These are phyloP conservation scores for Callosobruchus maculatus DNA, from an alignment of 2,888 invertebrate genomes.

Conservation along the genomic window DNA sequence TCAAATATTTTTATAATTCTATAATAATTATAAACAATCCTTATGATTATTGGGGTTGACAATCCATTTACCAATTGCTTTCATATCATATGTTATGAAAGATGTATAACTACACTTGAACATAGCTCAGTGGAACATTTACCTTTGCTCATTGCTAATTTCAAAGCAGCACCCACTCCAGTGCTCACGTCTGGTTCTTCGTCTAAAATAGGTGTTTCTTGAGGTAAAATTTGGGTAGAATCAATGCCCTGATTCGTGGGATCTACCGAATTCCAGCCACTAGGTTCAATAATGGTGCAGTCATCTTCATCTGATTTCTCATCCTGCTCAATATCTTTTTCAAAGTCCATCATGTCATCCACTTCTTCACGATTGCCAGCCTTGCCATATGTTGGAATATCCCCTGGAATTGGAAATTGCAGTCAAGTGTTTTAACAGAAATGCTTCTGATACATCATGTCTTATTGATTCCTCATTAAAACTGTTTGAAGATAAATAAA, in stretches of 20 bases:
- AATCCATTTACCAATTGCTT: too few relatives aligned
- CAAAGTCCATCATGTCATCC: slow-evolving; percentile 46
- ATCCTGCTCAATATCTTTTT: slow-evolving; percentile 31
- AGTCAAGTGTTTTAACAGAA: too few relatives aligned
- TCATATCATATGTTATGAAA: too few relatives aligned
- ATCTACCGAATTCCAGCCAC: slow-evolving; percentile 58
- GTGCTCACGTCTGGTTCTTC: slow-evolving; percentile 88
- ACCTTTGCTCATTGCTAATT: slow-evolving; percentile 89
- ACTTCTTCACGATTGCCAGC: slow-evolving; percentile 87
- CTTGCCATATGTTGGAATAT: slow-evolving; percentile 91
- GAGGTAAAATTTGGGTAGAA: slow-evolving; percentile 46
- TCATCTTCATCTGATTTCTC: slow-evolving; percentile 39
- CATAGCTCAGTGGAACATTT: too few relatives aligned
- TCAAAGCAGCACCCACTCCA: slow-evolving; percentile 90
- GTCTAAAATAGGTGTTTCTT: slow-evolving; percentile 71
- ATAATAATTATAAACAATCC: too few relatives aligned
- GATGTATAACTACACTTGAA: too few relatives aligned
- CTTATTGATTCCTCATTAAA: too few relatives aligned
- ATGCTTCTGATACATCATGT: too few relatives aligned
- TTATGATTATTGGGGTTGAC: too few relatives aligned
- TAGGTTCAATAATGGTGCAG: slow-evolving; percentile 38
- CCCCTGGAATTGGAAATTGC: slow-evolving; percentile 54
- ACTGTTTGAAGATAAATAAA: too few relatives aligned
- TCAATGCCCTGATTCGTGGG: slow-evolving; percentile 45
- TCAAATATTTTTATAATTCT: too few relatives aligned